These are phyloP conservation scores for Coenonympha arcania DNA, from an alignment of 2,888 invertebrate genomes.

Conservation along the genomic window DNA sequence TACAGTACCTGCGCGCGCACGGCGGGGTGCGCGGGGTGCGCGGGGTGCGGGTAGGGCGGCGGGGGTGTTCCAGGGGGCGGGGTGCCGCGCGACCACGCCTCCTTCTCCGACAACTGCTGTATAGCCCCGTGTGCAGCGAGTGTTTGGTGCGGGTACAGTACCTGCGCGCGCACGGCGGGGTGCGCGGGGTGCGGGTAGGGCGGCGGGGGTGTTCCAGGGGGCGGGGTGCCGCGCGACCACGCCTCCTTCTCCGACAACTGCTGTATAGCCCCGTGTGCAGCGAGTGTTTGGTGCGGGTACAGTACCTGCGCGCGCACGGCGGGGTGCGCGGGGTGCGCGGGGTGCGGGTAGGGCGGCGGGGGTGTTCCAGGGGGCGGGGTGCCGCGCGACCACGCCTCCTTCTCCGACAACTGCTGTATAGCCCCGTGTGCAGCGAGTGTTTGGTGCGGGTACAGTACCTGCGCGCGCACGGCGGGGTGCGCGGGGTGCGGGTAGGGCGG, in stretches of 20 bases:
- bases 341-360: conserved; percentile 83
- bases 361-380: conserved; percentile 90
- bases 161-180: conserved; percentile 31
- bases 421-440: conserved; percentile 19
- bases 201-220: conserved; percentile 91
- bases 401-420: too few relatives aligned
- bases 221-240: conserved; percentile 66
- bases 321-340: conserved; percentile 60
- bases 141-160: too few relatives aligned
- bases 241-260: conserved; percentile 29
- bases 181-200: conserved; percentile 77
- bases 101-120: too few relatives aligned
- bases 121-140: conserved; percentile 19
- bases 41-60: conserved; percentile 79
- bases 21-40: conserved; percentile 52
- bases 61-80: conserved; percentile 92
- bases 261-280: too few relatives aligned
- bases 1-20: conserved; percentile 5
- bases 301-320: conserved; percentile 5
- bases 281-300: too few relatives aligned
- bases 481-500: conserved; percentile 80
- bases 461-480: conserved; percentile 38
- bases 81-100: conserved; percentile 40
- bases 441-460: too few relatives aligned
- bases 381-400: conserved; percentile 36